Evolutionary conservation across 2,888 invertebrate genomes (phyloP).

Genomic region (Macrosiphum euphorbiae): DNA sequence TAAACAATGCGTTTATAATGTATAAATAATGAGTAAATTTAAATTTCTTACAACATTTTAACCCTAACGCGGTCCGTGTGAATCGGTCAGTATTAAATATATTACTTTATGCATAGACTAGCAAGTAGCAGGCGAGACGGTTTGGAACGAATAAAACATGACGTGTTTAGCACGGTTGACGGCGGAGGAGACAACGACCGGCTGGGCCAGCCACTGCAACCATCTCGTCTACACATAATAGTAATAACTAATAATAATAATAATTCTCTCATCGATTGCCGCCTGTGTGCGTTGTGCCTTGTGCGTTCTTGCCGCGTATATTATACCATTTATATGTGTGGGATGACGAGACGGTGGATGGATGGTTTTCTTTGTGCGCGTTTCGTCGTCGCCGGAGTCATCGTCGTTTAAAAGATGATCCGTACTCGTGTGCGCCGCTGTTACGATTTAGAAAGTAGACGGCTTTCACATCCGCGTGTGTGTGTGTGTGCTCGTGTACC

Average conservation of each 20-base stretch:
- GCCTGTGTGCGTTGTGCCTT: too few relatives aligned
- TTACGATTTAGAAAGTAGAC: constrained; percentile 64
- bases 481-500: not conserved
- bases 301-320: not conserved
- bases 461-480: constrained; percentile 63
- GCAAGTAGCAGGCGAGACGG: too few relatives aligned
- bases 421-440: constrained; percentile 42
- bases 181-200: not conserved
- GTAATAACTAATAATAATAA: not conserved
- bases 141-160: not conserved
- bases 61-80: not conserved
- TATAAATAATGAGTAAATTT: not conserved
- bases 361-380: constrained; percentile 54
- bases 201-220: not conserved
- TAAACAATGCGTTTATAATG: not conserved
- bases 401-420: constrained; percentile 60
- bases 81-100: not conserved
- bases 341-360: constrained; percentile 34
- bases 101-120: not conserved
- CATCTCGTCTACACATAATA: not conserved
- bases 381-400: not conserved
- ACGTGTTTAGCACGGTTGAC: not conserved
- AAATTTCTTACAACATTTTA: not conserved
- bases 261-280: not conserved
- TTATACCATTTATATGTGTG: constrained; percentile 8